Base-by-base conservation (phyloP, 1,140 invertebrate genomes). In the Carposina sasakii region DNA sequence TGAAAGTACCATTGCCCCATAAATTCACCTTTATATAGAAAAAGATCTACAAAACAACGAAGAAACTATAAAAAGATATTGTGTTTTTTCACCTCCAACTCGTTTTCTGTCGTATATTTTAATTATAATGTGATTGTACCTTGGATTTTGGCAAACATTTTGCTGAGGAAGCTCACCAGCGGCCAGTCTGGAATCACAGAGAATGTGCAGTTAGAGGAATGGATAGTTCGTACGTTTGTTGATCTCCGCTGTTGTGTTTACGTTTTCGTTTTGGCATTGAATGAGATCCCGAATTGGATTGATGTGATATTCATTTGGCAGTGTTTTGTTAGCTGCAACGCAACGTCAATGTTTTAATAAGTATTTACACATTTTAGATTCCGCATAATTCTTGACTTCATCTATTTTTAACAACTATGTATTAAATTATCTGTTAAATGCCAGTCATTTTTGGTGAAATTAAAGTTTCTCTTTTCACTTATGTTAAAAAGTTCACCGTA, bases 171-270 rank as follows among this genome's bases (percentile, higher is more conserved):
- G 36, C 22, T 20, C 36, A 39, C 8, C 22, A 5, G 13, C 12
- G 20, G n/a, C 22, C 19, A 21, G 36, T 39, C 20, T n/a, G n/a
- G n/a, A n/a, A n/a, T n/a, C n/a, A n/a, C n/a, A n/a, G n/a, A n/a
- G n/a, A n/a, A n/a, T n/a, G n/a, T n/a, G n/a, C n/a, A n/a, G n/a
- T n/a, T n/a, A n/a, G n/a, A n/a, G n/a, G n/a, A n/a, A n/a, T n/a
- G n/a, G n/a, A n/a, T n/a, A n/a, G n/a, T n/a, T n/a, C 37, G 64
- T 63, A 69, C 59, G 69, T 78, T 71, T 76, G 60, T 77, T 77
- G 74, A 73, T 64, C 54, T 71, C 60, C 58, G n/a, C n/a, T 54
- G 61, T 54, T 65, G 57, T 81, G 71, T 79, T 77, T 79, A 78
- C 66, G 69, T 82, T 78, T 73, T 65, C 46, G 52, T 57, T 64